Base-by-base conservation (phyloP, 1,140 invertebrate genomes). In the Pseudomyrmex sp. region DNA sequence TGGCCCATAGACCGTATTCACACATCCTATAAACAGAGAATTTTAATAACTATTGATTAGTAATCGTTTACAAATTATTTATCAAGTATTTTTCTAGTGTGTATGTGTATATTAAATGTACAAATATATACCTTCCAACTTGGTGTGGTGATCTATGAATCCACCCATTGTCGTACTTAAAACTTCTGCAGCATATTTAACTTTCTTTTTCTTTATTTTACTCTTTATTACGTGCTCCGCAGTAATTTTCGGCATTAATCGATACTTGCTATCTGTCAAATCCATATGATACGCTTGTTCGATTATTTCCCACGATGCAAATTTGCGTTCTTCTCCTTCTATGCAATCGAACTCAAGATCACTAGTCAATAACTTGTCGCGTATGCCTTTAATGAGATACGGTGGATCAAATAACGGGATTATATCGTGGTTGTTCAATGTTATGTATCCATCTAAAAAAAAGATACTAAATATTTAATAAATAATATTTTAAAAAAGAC, bases 181-280 rank as follows among this genome's bases (percentile, higher is more conserved):
- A 50, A 83, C 62, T 10, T 83, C 75, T 13, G 46, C 44, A 48
- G 75, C 74, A 1, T 80, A 52, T 18, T 83, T 83, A 4, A 83
- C 62, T 82, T 66, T 77, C 8, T 44, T 83, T 44, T 12, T 80
- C 44, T 82, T 83, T 5, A 83, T 10, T 59, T 66, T 68, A 26
- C 4, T 61, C 18, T 50, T 66, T 77, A 65, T 83, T 66, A 80
- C 20, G n/a, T 83, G 82, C 5, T 83, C 82, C 5, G 52, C 54
- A 15, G 82, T 83, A 26, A 83, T 76, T 68, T 83, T 83, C n/a
- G 82, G 82, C 82, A 83, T 79, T 52, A 83, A 66, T 82, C 82
- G 26, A 76, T 83, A 76, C 4, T 56, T 15, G 13, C 20, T 65
- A 10, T 83, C 48, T 58, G 52, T 76, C 5, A 68, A n/a, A 10